Evolutionary conservation across 2,888 invertebrate genomes (phyloP), one percentile per base, ranked within the genome.

Genomic region (Epinotia bilunana): DNA sequence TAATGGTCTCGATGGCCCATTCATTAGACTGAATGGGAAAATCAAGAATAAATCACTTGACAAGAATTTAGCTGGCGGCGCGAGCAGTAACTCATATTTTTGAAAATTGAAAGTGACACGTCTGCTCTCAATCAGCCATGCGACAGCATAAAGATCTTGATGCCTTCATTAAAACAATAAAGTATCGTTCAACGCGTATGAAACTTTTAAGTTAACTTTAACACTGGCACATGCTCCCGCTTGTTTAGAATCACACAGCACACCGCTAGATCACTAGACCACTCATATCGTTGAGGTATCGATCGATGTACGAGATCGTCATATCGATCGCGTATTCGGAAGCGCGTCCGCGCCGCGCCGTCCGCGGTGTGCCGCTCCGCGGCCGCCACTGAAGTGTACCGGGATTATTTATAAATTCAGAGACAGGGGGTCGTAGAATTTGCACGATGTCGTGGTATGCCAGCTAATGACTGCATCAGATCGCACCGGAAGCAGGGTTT

Each of bases 291-390:
- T 71, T 67, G 64, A 49, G n/a, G 57, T 33, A 74, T 77, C 76
- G 80, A 72, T 73, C 86, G 79, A 72, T 80, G 83, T 88, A 89
- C 90, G 89, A 88, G 90, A 87, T 90, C 90, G 90, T 91, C 86
- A 87, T 80, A 86, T 85, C 88, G 89, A 86, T 84, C 87, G 87
- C 84, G 84, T 86, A 86, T 86, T 84, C 83, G 86, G 86, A 81
- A 84, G 91, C 91, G 95, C 94, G 94, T 93, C 94, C 95, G 94
- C 94, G 93, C 94, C 95, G 94, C 94, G 93, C 90, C 91, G 93
- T 92, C 92, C 93, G 94, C 93, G 93, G 92, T 89, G 87, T 86
- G 86, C 90, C 92, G 86, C 91, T 88, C 87, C 91, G 91, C 91
- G 89, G 91, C 91, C 92, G 94, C 94, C 94, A 94, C 93, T 94